Percentiles rank a stretch among this genome's conserved stretches.
These are phyloP conservation scores for Coronaproctus castanopsis DNA, from an alignment of 2,888 invertebrate species.

Conservation along the genomic window DNA sequence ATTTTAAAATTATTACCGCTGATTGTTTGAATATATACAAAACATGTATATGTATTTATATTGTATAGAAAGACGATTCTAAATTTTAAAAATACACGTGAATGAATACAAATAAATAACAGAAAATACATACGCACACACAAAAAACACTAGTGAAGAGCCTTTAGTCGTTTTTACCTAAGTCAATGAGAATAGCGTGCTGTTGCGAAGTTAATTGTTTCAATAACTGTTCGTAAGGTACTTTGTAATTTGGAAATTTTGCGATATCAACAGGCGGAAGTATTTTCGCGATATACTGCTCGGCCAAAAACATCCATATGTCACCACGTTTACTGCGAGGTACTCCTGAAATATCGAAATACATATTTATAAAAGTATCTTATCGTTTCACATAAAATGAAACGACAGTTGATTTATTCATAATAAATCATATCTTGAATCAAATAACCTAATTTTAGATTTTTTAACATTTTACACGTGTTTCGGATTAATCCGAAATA, in stretches of 20 bases:
- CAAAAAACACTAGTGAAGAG: too few relatives aligned
- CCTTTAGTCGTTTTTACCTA: constrained; percentile 47
- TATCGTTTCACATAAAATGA: too few relatives aligned
- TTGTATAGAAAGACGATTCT: too few relatives aligned
- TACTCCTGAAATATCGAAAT: constrained; percentile 41
- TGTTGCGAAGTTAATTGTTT: constrained; percentile 83
- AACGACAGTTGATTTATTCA: neutral
- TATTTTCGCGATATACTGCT: constrained; percentile 51
- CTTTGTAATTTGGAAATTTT: constrained; percentile 51
- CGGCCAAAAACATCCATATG: constrained; percentile 79
- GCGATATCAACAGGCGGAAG: constrained; percentile 50
- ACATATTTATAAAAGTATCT: too few relatives aligned
- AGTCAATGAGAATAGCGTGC: constrained; percentile 86
- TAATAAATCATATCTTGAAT: neutral
- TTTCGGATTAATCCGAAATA: too few relatives aligned
- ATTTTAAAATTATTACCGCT: too few relatives aligned
- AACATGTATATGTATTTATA: too few relatives aligned
- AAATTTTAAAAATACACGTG: too few relatives aligned
- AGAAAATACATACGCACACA: too few relatives aligned
- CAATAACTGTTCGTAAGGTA: constrained; percentile 57
- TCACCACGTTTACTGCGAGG: constrained; percentile 67
- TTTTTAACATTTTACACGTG: too few relatives aligned
- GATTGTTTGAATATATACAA: too few relatives aligned
- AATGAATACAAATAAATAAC: too few relatives aligned
- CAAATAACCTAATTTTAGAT: neutral